phyloP scores from a whole-genome alignment of 2,888 invertebrate species.

The Nymphalis c-album region DNA sequence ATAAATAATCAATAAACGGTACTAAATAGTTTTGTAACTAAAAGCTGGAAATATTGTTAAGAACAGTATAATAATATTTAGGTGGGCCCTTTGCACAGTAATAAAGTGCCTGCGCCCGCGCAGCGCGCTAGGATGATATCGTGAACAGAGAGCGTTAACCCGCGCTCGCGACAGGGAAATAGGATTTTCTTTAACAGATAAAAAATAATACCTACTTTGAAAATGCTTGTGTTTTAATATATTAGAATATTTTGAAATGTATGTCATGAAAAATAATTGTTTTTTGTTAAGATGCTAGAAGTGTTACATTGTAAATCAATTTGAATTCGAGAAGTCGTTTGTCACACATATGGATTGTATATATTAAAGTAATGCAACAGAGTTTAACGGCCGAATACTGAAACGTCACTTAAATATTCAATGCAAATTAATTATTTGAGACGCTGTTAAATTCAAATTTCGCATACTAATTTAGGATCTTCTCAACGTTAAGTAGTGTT shows the following conservation, averaged over 20 bases:
- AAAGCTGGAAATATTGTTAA: neutral
- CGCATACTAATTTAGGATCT: too few species aligned
- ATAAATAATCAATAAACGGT: too few species aligned
- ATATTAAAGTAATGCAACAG: too few species aligned
- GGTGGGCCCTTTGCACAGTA: slow-evolving; percentile 64
- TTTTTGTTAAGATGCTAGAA: too few species aligned
- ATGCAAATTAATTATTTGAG: too few species aligned
- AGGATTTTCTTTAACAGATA: slow-evolving; percentile 29
- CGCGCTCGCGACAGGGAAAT: slow-evolving; percentile 41
- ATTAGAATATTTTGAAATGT: neutral
- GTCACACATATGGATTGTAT: too few species aligned
- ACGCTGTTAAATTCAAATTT: too few species aligned
- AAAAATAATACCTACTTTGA: slow-evolving; percentile 1
- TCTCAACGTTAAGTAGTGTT: too few species aligned
- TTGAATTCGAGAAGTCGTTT: too few species aligned
- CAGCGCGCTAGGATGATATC: slow-evolving; percentile 64
- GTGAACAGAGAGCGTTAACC: slow-evolving; percentile 68
- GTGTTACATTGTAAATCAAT: too few species aligned
- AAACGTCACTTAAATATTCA: too few species aligned
- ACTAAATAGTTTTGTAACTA: neutral
- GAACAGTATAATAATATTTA: neutral
- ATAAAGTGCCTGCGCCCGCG: slow-evolving; percentile 62
- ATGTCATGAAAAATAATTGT: neutral
- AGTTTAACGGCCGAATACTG: too few species aligned
- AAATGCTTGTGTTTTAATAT: neutral